phyloP scores from a whole-genome alignment of 2,797 vertebrate genomes.

The Gymnopithys bicolor region DNA sequence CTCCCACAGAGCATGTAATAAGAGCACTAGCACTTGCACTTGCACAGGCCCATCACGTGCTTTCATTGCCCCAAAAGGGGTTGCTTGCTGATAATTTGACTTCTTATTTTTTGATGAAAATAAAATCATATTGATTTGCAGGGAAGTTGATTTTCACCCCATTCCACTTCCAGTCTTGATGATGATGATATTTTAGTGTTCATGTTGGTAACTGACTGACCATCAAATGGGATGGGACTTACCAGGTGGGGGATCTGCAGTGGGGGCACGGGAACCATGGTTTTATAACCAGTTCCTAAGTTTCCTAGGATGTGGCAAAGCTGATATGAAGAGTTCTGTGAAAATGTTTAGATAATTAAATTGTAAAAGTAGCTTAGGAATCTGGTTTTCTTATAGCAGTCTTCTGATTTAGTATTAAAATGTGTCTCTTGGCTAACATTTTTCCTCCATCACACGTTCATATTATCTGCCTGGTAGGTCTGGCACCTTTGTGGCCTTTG shows the following conservation, averaged over 20 bases:
- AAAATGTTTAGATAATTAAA: neutral
- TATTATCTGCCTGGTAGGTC: neutral
- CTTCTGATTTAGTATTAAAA: neutral
- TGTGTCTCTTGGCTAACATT: neutral
- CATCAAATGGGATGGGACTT: neutral
- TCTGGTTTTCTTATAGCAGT: neutral
- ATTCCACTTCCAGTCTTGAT: neutral
- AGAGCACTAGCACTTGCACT: neutral
- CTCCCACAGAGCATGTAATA: conserved; percentile 8
- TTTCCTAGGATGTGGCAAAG: neutral
- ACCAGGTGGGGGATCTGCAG: neutral
- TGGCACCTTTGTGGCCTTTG: neutral
- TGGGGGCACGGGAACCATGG: neutral
- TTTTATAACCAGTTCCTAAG: neutral
- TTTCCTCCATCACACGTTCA: neutral
- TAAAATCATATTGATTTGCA: neutral
- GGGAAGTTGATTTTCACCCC: neutral
- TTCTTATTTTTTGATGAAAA: neutral
- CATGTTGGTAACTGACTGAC: fast-evolving
- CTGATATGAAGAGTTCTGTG: neutral
- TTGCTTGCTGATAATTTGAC: neutral
- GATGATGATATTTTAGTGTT: neutral
- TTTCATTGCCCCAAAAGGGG: neutral
- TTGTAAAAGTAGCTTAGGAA: neutral
- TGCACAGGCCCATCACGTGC: neutral